A percentile compares a stretch with the other conserved stretches of the same genome.
Conservation (phyloP, 2,888 invertebrate genomes). For the Philhelius pedissequus region DNA sequence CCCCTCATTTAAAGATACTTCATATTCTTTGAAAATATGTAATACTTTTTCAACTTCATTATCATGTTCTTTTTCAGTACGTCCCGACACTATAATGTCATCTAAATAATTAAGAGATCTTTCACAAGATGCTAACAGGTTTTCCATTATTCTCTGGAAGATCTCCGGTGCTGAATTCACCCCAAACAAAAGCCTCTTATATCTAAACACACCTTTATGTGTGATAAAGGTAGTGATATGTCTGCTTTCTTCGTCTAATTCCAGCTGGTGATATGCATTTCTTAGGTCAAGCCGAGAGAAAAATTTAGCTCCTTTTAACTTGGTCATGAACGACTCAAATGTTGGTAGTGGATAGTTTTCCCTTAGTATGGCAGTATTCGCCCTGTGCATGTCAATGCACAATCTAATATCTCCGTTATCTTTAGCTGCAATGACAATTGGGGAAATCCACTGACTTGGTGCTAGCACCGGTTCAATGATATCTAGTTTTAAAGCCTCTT, state of each 20-base stretch:
- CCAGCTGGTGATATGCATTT: too few species aligned
- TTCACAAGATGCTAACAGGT: constrained; percentile 65
- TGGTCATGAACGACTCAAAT: constrained; percentile 56
- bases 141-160: constrained; percentile 71
- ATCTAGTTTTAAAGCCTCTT: neutral
- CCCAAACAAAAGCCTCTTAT: too few species aligned
- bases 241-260: too few species aligned
- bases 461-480: constrained; percentile 1
- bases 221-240: too few species aligned
- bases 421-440: constrained; percentile 46
- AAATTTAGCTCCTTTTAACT: constrained; percentile 60
- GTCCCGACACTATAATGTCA: neutral
- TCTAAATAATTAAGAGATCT: neutral
- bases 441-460: constrained; percentile 72
- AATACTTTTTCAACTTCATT: neutral
- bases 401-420: constrained; percentile 72
- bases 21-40: neutral
- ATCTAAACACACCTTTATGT: too few species aligned
- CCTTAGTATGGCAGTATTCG: constrained; percentile 72
- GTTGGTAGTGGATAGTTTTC: constrained; percentile 57
- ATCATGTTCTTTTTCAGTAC: neutral
- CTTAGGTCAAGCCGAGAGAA: constrained; percentile 71
- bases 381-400: constrained; percentile 74
- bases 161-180: constrained; percentile 72
- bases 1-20: too few species aligned